Conservation (phyloP, 2,797 vertebrate genomes). For the Schizopygopsis pylzovi region DNA sequence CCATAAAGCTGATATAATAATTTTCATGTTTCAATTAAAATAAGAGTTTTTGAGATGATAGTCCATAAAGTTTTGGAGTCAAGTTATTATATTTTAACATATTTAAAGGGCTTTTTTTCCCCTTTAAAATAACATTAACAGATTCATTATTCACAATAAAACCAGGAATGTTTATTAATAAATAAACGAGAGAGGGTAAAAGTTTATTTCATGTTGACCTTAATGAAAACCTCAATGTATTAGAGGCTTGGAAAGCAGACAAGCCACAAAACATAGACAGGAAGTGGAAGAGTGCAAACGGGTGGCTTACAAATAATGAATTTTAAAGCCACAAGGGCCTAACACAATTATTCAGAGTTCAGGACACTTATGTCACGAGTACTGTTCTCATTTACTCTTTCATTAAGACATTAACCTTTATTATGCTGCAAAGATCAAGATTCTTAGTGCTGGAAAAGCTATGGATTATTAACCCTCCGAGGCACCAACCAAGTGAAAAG, state of each 20-base stretch:
- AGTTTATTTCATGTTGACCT: neutral
- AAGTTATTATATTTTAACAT: neutral
- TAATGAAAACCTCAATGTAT: conserved; percentile 1
- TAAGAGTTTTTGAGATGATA: neutral
- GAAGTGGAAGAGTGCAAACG: neutral
- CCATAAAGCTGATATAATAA: too few species aligned
- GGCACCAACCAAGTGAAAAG: neutral
- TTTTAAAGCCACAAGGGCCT: neutral
- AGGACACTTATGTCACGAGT: neutral
- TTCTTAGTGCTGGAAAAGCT: neutral
- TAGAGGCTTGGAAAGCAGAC: conserved; percentile 18
- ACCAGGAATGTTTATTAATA: neutral
- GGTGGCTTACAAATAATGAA: conserved; percentile 13
- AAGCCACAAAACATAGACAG: conserved; percentile 1
- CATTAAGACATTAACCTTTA: neutral
- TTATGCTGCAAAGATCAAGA: neutral
- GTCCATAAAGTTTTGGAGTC: neutral
- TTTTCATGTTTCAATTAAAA: neutral
- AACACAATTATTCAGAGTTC: neutral
- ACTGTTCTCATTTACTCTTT: neutral
- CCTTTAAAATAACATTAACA: neutral
- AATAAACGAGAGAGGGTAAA: neutral
- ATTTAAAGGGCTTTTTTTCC: neutral
- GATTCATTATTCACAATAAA: neutral
- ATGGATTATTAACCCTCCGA: conserved; percentile 11